These are phyloP conservation scores for Cervus canadensis DNA, from an alignment of 2,113 vertebrate genomes.

Conservation along the genomic window DNA sequence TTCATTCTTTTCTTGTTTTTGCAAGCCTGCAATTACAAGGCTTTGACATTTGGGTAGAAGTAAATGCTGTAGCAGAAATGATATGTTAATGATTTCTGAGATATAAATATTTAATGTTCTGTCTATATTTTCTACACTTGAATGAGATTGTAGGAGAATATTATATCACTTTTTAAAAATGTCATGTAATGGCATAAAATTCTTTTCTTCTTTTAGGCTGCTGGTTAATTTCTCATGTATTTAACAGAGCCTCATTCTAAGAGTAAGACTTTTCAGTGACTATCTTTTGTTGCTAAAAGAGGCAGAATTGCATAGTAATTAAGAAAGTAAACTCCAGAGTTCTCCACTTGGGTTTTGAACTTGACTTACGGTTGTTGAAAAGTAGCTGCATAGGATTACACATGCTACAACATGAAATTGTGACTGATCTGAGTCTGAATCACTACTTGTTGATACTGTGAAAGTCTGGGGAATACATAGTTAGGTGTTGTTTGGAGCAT, in stretches of 20 bases:
- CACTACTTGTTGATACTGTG: slow-evolving; percentile 5
- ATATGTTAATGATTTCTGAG: not conserved
- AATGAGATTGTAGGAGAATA: not conserved
- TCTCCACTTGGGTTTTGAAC: not conserved
- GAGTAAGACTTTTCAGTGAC: not conserved
- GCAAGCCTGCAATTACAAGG: not conserved
- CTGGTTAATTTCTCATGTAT: not conserved
- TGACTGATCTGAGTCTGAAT: slow-evolving; percentile 44
- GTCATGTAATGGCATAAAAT: not conserved
- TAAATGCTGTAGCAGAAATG: slow-evolving; percentile 10
- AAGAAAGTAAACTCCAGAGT: not conserved
- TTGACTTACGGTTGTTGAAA: slow-evolving; percentile 7
- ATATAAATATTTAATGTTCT: slow-evolving; percentile 10
- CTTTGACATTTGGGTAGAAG: slow-evolving; percentile 1
- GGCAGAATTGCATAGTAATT: not conserved
- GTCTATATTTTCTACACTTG: not conserved
- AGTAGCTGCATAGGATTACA: slow-evolving; percentile 29
- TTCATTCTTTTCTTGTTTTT: slow-evolving; percentile 21
- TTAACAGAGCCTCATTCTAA: not conserved
- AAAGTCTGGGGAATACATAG: slow-evolving; percentile 5
- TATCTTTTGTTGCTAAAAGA: not conserved
- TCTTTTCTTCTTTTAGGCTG: not conserved
- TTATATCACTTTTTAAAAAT: not conserved
- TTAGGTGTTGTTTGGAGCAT: not conserved
- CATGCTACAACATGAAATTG: slow-evolving; percentile 38